These are phyloP conservation scores for Lindbergichthys nudifrons DNA, from an alignment of 2,797 vertebrate species.

Conservation along the genomic window DNA sequence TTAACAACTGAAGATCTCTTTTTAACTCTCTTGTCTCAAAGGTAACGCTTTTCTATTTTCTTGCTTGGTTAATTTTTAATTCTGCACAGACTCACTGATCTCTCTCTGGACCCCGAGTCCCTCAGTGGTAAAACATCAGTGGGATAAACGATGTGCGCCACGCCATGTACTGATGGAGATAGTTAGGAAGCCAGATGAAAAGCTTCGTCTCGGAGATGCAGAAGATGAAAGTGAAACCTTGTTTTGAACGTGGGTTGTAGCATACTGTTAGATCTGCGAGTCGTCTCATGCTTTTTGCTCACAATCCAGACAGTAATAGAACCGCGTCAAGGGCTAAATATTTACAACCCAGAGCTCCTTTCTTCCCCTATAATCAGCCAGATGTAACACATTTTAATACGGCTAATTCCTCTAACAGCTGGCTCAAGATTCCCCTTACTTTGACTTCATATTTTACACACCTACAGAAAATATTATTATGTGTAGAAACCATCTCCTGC, in stretches of 20 bases:
- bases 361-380: conserved; percentile 23
- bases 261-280: conserved; percentile 50
- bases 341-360: conserved; percentile 10
- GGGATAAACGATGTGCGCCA: conserved; percentile 57
- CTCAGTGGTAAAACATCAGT: conserved; percentile 58
- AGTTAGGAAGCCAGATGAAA: conserved; percentile 67
- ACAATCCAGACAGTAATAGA: conserved; percentile 11
- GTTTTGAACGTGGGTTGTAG: conserved; percentile 57
- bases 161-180: conserved; percentile 42
- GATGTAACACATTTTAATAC: conserved; percentile 17
- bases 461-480: not conserved
- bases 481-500: not conserved
- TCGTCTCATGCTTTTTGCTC: conserved; percentile 48
- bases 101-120: conserved; percentile 44
- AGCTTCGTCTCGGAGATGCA: conserved; percentile 45
- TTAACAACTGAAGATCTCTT: not conserved
- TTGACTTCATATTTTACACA: not conserved
- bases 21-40: conserved; percentile 16
- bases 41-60: conserved; percentile 38
- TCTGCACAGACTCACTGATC: conserved; percentile 48
- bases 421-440: not conserved
- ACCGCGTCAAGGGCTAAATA: conserved; percentile 28
- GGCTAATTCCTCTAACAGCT: not conserved
- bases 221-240: conserved; percentile 67
- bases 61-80: conserved; percentile 53